A percentile compares a stretch with the other conserved stretches of the same genome.
Conservation (phyloP, 2,113 vertebrate species). For the Megaceryle maxima region DNA sequence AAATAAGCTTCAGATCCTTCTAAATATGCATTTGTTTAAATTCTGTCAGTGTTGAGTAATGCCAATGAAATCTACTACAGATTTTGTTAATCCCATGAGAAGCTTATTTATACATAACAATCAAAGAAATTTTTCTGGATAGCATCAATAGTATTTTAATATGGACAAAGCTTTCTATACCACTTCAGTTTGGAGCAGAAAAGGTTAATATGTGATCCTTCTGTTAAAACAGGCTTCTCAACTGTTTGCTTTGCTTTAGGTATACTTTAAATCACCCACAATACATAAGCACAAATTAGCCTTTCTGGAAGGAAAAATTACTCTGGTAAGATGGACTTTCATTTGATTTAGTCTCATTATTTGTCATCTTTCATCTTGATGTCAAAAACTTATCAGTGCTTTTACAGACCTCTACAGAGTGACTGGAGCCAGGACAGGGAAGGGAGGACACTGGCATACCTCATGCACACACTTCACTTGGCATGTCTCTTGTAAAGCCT, state of each 20-base stretch:
- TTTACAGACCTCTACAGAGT: neutral
- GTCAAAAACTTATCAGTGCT: neutral
- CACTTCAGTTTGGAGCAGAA: neutral
- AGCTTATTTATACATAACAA: neutral
- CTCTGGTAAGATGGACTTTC: neutral
- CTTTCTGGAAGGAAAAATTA: neutral
- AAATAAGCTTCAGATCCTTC: neutral
- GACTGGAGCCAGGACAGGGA: neutral
- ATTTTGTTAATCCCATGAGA: neutral
- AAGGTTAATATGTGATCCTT: neutral
- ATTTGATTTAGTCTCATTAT: neutral
- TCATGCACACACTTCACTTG: neutral
- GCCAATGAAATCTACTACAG: neutral
- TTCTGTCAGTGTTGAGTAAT: neutral
- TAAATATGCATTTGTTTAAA: neutral
- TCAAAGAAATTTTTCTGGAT: neutral
- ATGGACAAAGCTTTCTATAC: neutral
- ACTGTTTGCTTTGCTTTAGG: neutral
- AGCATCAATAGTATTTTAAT: neutral
- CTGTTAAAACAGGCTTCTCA: neutral
- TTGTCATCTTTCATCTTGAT: neutral
- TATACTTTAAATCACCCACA: neutral
- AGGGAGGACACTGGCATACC: neutral
- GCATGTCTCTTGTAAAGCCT: neutral
- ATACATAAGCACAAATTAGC: neutral